Evolutionary conservation across 2,113 vertebrate species (phyloP), one percentile per base, ranked within the genome.

Genomic region (Callocephalon fimbriatum): DNA sequence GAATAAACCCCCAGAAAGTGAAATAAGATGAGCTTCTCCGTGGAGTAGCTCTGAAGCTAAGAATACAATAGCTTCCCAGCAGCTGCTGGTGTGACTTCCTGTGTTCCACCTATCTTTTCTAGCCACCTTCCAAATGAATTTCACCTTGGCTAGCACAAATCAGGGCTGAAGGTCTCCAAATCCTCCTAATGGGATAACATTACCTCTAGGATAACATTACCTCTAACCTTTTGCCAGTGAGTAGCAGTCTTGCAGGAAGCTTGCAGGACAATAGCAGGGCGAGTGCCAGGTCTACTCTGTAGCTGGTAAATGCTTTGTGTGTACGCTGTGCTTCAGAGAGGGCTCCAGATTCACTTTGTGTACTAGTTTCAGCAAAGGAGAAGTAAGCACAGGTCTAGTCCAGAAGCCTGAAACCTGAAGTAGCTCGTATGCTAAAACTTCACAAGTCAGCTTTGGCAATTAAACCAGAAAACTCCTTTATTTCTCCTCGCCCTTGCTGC

Each of bases 221-320:
- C 61, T 89, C 54, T 93, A 81, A 93, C 88, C 88, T 92, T 95
- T 97, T 6, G 27, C 93, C 38, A 90, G 72, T 48, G 79, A 86
- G 67, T 85, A 97, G 89, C 75, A 72, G 42, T 58, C 87, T 91
- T 91, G 70, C 86, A 96, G 93, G 96, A 97, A 96, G 75, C 78
- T 53, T 94, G 78, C 40, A 89, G 93, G 86, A 95, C 96, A 97
- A 80, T 94, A 90, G 95, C 10, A 79, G 71, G 51, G 77, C 61
- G 80, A 88, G 18, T 89, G 79, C 95, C 95, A 88, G 70, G 17
- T 94, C 86, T 92, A 59, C 51, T 90, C 59, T 14, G n/a, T 56
- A 50, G 56, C 77, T 77, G 65, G 59, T 86, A 54, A 77, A 67
- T 37, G 81, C 32, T 77, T 67, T 79, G 35, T n/a, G n/a, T 29